Base-by-base conservation (phyloP, 2,113 vertebrate genomes). In the Ctenomys sociabilis region DNA sequence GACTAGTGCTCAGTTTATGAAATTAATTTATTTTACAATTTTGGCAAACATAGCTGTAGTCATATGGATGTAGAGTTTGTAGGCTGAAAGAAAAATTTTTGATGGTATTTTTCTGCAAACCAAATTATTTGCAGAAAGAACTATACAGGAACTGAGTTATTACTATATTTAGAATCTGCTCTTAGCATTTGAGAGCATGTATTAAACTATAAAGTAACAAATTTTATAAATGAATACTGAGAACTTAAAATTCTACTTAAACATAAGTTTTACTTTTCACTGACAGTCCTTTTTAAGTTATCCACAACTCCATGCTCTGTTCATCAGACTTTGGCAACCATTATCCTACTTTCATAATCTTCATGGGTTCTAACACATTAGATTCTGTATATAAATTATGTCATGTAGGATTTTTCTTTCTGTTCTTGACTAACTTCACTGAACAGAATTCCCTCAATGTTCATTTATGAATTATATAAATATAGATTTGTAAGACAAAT, bases 271-370 rank as follows among this genome's bases (percentile, higher is more conserved):
- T 37, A 4, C 24, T 8, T 17, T 64, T 49, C 28, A 32, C 2
- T 45, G 52, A 52, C 6, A 77, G 57, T n/a, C 13, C 17, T 12
- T 19, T 28, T 59, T 16, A 19, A 61, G 28, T 12, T 59, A 21
- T 3, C 52, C 54, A 40, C 72, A 75, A 75, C 21, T 22, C 37
- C 4, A 59, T 10, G 0, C 17, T 3, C 1, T 43, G 22, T 49
- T 7, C 59, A 35, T 16, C 32, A n/a, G 2, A 2, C 32, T 14
- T 45, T 13, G 0, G 32, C 7, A n/a, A 63, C 32, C 0, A 28
- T 43, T 21, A 37, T 52, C 52, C 4, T 52, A 22, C 22, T 30
- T 12, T 70, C 12, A 7, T 37, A 3, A 13, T 49, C 19, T 49
- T 61, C 24, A n/a, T 28, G 8, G 17, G 40, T 63, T 64, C 30